phyloP scores from a whole-genome alignment of 2,888 invertebrate genomes.

The Agonopterix heracliana region DNA sequence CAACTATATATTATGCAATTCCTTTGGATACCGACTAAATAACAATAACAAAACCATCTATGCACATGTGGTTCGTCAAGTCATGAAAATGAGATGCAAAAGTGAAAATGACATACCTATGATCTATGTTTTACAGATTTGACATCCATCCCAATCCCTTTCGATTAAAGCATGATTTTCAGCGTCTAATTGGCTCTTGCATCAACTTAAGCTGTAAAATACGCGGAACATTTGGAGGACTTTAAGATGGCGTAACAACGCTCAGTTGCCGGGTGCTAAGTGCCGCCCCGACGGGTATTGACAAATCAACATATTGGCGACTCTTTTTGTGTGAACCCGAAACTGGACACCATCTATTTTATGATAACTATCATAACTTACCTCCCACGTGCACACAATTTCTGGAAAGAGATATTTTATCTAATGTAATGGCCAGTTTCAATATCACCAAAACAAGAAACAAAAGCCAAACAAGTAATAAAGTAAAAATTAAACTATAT shows the following conservation, averaged over 20 bases:
- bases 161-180: conserved; percentile 55
- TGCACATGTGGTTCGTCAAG: conserved; percentile 70
- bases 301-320: conserved; percentile 66
- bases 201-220: conserved; percentile 58
- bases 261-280: conserved; percentile 76
- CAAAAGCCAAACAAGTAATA: conserved; percentile 73
- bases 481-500: conserved; percentile 37
- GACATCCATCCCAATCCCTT: conserved; percentile 50
- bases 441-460: conserved; percentile 77
- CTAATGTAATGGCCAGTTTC: conserved; percentile 77
- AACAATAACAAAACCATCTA: conserved; percentile 64
- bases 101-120: conserved; percentile 68
- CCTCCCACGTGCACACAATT: conserved; percentile 73
- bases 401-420: conserved; percentile 77
- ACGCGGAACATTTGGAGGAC: conserved; percentile 69
- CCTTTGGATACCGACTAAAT: conserved; percentile 46
- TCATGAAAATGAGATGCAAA: conserved; percentile 61
- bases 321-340: conserved; percentile 47
- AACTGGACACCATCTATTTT: conserved; percentile 55
- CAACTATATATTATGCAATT: conserved; percentile 51
- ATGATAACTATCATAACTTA: conserved; percentile 65
- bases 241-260: conserved; percentile 76
- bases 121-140: conserved; percentile 46
- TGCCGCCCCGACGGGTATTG: conserved; percentile 62
- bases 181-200: conserved; percentile 49